Conservation (phyloP, 1,140 invertebrate species). For the Drosophila asahinai region DNA sequence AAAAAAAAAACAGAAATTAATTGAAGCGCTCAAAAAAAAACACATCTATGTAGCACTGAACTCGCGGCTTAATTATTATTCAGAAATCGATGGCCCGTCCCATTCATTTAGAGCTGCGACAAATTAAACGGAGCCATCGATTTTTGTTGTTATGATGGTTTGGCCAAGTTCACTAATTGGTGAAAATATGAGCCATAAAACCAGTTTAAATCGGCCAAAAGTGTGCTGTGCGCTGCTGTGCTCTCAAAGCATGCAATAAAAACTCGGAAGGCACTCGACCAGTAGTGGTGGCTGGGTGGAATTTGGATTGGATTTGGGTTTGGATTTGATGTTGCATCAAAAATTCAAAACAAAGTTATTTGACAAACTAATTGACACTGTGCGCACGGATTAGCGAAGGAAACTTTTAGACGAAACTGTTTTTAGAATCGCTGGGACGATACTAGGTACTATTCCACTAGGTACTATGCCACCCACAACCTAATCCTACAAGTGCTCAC, state of each 20-base stretch:
- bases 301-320: not conserved
- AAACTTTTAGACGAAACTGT: conserved; percentile 30
- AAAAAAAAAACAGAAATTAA: conserved; percentile 40
- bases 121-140: conserved; percentile 35
- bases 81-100: conserved; percentile 30
- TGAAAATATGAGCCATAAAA: conserved; percentile 45
- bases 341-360: conserved; percentile 39
- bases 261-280: conserved; percentile 3
- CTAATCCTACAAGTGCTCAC: not conserved
- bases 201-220: conserved; percentile 40
- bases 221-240: conserved; percentile 14
- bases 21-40: conserved; percentile 23
- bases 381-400: conserved; percentile 28
- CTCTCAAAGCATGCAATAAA: conserved; percentile 39
- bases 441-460: conserved; percentile 5
- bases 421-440: not conserved
- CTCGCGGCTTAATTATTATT: conserved; percentile 45
- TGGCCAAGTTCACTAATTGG: conserved; percentile 34
- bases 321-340: conserved; percentile 19
- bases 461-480: conserved; percentile 22
- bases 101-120: conserved; percentile 26
- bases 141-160: conserved; percentile 16
- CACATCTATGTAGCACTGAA: conserved; percentile 37
- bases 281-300: not conserved
- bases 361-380: conserved; percentile 26